These are phyloP conservation scores for Mystacornis crossleyi DNA, from an alignment of 2,113 vertebrate genomes.

Conservation along the genomic window DNA sequence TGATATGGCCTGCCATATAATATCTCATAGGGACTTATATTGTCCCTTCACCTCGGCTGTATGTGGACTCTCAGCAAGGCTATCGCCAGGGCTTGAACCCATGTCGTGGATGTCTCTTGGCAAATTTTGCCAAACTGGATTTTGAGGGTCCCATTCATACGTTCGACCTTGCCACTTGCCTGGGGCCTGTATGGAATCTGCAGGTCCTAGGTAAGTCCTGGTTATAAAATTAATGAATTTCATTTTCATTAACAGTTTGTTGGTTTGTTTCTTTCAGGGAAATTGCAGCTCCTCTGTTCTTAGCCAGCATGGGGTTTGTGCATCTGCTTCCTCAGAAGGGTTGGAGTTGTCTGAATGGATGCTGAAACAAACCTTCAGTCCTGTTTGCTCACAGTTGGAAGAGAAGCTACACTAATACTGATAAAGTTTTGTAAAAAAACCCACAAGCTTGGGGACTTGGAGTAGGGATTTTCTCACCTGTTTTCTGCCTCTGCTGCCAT, in stretches of 20 bases:
- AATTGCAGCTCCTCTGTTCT: not conserved
- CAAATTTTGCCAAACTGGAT: no score
- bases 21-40: no score
- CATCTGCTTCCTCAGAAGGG: not conserved
- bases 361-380: not conserved
- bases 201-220: no score
- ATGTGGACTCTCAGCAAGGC: no score
- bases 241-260: not conserved
- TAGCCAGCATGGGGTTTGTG: not conserved
- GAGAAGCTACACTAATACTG: not conserved
- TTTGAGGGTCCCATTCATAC: no score
- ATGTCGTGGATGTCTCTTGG: no score
- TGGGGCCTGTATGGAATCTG: no score
- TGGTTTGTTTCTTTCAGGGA: not conserved
- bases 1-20: no score
- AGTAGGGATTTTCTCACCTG: not conserved
- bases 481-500: not conserved
- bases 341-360: not conserved
- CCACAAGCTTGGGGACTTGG: not conserved
- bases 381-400: not conserved
- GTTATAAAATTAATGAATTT: not conserved
- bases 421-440: not conserved
- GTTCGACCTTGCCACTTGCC: no score
- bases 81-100: no score
- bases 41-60: no score